A percentile compares a stretch with the other conserved stretches of the same genome.
Conservation (phyloP, 1,140 invertebrate genomes). For the Drosophila orosa region DNA sequence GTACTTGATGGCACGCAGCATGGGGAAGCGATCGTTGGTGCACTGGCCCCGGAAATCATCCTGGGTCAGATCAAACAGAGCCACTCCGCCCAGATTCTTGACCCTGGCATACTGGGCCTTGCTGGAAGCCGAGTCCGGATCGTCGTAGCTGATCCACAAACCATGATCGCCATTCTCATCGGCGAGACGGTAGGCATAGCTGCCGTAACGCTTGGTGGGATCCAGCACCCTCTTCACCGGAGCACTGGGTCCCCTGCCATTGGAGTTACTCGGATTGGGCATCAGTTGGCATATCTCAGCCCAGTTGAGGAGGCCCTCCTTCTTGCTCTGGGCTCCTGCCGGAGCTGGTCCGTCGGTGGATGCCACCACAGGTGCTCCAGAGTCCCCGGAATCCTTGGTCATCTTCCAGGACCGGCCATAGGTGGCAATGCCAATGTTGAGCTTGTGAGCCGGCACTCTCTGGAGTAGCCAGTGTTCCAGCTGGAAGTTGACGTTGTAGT, state of each 20-base stretch:
- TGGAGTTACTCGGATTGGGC: slow-evolving; percentile 87
- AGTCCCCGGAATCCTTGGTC: slow-evolving; percentile 88
- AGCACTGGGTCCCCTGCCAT: slow-evolving; percentile 86
- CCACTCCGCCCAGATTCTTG: slow-evolving; percentile 92
- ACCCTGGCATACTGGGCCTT: slow-evolving; percentile 91
- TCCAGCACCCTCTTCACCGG: slow-evolving; percentile 89
- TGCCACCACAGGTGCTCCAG: slow-evolving; percentile 89
- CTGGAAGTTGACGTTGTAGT: slow-evolving; percentile 88
- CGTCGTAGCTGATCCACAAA: slow-evolving; percentile 96
- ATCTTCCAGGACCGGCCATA: slow-evolving; percentile 94
- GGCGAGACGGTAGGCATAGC: slow-evolving; percentile 90
- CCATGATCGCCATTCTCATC: slow-evolving; percentile 88
- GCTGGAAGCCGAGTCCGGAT: slow-evolving; percentile 92
- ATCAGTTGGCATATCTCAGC: slow-evolving; percentile 91
- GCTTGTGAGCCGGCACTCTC: slow-evolving; percentile 89
- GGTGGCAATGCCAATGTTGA: slow-evolving; percentile 93
- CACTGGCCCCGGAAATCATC: slow-evolving; percentile 94
- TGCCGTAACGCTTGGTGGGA: slow-evolving; percentile 90
- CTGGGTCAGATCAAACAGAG: slow-evolving; percentile 91
- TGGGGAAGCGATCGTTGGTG: slow-evolving; percentile 90
- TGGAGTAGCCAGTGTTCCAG: slow-evolving; percentile 87
- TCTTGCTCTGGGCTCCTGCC: slow-evolving; percentile 87
- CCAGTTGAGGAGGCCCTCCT: slow-evolving; percentile 91
- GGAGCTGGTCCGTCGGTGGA: slow-evolving; percentile 88
- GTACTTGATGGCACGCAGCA: slow-evolving; percentile 88